These are phyloP conservation scores for Popillia japonica DNA, from an alignment of 1,140 invertebrate genomes.

Conservation along the genomic window DNA sequence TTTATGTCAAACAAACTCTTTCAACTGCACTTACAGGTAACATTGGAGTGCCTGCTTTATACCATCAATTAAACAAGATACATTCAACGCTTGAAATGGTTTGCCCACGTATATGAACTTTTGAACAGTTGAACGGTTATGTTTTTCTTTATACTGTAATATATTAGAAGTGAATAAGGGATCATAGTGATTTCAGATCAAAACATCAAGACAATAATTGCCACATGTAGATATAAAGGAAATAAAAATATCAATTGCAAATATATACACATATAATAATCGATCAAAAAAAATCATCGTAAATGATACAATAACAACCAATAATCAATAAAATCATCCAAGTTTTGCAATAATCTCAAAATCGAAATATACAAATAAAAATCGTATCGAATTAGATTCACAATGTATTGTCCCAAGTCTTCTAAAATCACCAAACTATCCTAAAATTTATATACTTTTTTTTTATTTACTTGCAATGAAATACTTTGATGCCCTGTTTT, in stretches of 20 bases:
- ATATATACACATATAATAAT: constrained; percentile 7
- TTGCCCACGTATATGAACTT: constrained; percentile 38
- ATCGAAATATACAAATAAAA: constrained; percentile 15
- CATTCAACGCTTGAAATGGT: constrained; percentile 37
- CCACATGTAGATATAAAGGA: constrained; percentile 1
- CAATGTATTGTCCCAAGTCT: constrained; percentile 50
- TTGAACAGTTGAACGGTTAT: constrained; percentile 53
- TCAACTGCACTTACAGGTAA: constrained; percentile 50
- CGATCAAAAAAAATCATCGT: neutral
- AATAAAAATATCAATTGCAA: neutral
- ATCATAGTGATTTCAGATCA: constrained; percentile 52
- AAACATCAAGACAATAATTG: constrained; percentile 52
- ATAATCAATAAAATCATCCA: neutral
- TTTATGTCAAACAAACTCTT: constrained; percentile 49
- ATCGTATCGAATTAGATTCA: neutral
- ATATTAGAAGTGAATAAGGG: constrained; percentile 40
- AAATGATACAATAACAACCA: neutral
- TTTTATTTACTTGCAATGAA: constrained; percentile 41
- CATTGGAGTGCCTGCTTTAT: constrained; percentile 39
- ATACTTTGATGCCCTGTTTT: constrained; percentile 53
- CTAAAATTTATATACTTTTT: constrained; percentile 45
- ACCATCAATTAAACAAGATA: constrained; percentile 35
- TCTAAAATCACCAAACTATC: constrained; percentile 52
- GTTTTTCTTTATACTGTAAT: constrained; percentile 45
- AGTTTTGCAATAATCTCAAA: neutral